Evolutionary conservation across 2,888 invertebrate genomes (phyloP).

Genomic region (Apamea crenata): DNA sequence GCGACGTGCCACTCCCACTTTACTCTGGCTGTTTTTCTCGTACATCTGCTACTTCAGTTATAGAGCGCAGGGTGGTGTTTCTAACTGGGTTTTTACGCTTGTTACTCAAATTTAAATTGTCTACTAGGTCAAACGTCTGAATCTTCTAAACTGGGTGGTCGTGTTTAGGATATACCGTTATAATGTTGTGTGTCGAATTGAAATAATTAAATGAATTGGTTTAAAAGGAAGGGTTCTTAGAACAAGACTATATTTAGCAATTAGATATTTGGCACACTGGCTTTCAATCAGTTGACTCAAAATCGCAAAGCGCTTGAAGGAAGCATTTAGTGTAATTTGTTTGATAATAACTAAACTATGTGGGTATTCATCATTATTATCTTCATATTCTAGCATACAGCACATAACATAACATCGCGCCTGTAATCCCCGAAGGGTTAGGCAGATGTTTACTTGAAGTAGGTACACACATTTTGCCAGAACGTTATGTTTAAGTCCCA

Average conservation of each 20-base stretch:
- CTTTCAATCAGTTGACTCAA: conserved; percentile 3
- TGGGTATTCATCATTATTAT: background rate
- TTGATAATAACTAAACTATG: background rate
- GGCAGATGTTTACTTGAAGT: background rate
- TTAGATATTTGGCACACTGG: conserved; percentile 34
- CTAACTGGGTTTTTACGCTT: too few relatives aligned
- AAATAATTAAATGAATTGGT: conserved; percentile 8
- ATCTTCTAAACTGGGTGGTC: conserved; percentile 22
- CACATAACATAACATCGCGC: background rate
- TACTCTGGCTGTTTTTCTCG: too few relatives aligned
- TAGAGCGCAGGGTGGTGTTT: too few relatives aligned
- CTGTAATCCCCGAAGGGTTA: background rate
- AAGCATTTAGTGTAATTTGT: background rate
- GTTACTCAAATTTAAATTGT: background rate
- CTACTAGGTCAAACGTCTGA: background rate
- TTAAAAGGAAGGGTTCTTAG: conserved; percentile 14
- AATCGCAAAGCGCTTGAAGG: conserved; percentile 13
- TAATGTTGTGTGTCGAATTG: conserved; percentile 33
- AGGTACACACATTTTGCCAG: background rate
- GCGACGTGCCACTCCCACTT: too few relatives aligned
- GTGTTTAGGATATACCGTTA: conserved; percentile 24
- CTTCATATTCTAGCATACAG: background rate
- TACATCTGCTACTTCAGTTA: too few relatives aligned
- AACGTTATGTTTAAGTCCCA: too few relatives aligned
- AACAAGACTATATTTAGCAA: conserved; percentile 19